A percentile compares a stretch with the other conserved stretches of the same genome.
These are phyloP conservation scores for Tenthredo scrophulariae DNA, from an alignment of 2,888 invertebrate species.

Conservation along the genomic window DNA sequence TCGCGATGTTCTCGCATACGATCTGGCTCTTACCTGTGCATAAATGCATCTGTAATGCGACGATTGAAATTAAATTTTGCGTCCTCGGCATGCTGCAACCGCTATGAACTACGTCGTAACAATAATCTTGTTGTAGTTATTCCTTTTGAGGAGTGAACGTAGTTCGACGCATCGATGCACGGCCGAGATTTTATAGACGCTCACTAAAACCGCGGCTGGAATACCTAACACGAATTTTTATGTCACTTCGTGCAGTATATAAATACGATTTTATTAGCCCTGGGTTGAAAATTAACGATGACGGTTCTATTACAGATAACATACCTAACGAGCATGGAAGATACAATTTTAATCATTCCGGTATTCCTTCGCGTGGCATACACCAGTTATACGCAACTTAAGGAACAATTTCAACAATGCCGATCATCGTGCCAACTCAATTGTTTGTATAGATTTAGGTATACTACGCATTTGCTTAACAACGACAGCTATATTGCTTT, in stretches of 20 bases:
- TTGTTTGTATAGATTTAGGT: neutral
- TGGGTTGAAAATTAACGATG: conserved; percentile 42
- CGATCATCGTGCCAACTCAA: conserved; percentile 21
- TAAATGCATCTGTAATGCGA: conserved; percentile 43
- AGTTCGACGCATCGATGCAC: conserved; percentile 51
- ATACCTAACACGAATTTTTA: conserved; percentile 46
- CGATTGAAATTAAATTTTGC: conserved; percentile 53
- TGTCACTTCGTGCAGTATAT: conserved; percentile 42
- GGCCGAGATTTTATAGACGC: conserved; percentile 49
- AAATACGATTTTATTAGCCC: conserved; percentile 43
- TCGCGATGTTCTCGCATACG: neutral
- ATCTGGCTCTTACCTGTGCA: conserved; percentile 15
- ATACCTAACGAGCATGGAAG: conserved; percentile 29
- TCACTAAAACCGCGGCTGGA: conserved; percentile 32
- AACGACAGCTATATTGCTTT: conserved; percentile 35
- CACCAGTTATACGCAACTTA: neutral
- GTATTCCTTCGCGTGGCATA: neutral
- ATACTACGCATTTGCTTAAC: conserved; percentile 3
- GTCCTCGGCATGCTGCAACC: conserved; percentile 30
- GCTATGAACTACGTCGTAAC: conserved; percentile 42
- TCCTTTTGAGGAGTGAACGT: neutral
- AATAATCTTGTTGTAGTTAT: conserved; percentile 24
- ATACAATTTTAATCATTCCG: conserved; percentile 22
- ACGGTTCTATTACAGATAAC: conserved; percentile 45
- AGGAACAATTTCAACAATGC: conserved; percentile 22